A percentile compares a stretch with the other conserved stretches of the same genome.
Evolutionary conservation across 1,140 invertebrate species (phyloP).

Genomic region (Papilio dardanus): DNA sequence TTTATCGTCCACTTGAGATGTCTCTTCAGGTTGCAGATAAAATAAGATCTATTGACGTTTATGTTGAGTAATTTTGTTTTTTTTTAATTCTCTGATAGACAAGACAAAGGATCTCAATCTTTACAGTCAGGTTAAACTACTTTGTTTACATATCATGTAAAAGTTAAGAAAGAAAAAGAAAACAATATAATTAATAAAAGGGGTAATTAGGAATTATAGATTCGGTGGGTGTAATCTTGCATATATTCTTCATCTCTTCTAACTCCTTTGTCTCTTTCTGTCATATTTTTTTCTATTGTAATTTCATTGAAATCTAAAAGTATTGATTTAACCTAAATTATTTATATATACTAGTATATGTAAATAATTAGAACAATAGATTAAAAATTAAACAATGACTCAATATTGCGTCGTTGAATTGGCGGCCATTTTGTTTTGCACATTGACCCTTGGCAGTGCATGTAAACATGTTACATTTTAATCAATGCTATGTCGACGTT

Average conservation of each 20-base stretch:
- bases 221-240: background rate
- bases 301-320: background rate
- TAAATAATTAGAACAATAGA: constrained; percentile 18
- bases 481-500: constrained; percentile 7
- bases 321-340: background rate
- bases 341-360: background rate
- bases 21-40: constrained; percentile 25
- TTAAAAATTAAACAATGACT: constrained; percentile 2
- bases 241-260: background rate
- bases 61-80: constrained; percentile 7
- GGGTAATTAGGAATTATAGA: background rate
- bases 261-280: background rate
- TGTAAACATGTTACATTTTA: constrained; percentile 13
- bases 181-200: background rate
- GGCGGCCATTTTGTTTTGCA: constrained; percentile 24
- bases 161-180: background rate
- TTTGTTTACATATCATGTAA: too few species aligned
- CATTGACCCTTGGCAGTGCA: constrained; percentile 20
- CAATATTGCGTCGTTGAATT: constrained; percentile 3
- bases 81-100: background rate
- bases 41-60: background rate
- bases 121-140: background rate
- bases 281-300: background rate
- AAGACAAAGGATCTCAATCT: background rate
- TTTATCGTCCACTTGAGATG: constrained; percentile 35